Evolutionary conservation across 2,113 vertebrate species (phyloP).

Genomic region (Centrocercus urophasianus): DNA sequence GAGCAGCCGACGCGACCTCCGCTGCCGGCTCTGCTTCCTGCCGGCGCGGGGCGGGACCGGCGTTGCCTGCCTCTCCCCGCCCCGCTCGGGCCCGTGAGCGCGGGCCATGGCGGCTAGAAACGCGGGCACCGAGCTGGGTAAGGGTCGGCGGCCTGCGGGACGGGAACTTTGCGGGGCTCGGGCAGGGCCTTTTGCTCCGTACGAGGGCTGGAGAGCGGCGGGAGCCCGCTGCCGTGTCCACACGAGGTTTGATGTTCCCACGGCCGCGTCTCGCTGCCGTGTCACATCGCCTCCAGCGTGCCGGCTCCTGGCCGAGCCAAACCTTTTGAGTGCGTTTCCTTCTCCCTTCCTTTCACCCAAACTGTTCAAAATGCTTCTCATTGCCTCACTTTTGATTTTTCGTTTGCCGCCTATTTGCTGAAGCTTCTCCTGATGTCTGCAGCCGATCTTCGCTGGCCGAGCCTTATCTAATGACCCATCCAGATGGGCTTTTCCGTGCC

Average conservation of each 20-base stretch:
- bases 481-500: background rate
- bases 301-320: background rate
- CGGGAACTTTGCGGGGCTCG: background rate
- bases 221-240: background rate
- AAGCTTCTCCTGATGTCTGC: background rate
- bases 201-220: background rate
- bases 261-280: background rate
- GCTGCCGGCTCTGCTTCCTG: background rate
- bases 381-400: background rate
- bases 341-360: too few species aligned
- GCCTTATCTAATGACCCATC: too few species aligned
- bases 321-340: background rate
- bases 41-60: background rate
- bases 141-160: background rate
- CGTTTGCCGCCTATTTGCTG: background rate
- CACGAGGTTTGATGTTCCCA: background rate
- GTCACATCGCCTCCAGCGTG: accelerated
- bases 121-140: constrained; percentile 69
- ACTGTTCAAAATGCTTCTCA: accelerated
- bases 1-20: background rate
- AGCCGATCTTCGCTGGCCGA: background rate
- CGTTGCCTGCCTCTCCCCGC: background rate
- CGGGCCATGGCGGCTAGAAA: constrained; percentile 48
- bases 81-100: background rate
- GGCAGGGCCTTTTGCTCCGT: background rate